Conservation (phyloP, 2,888 invertebrate genomes). For the Polylopha cassiicola region DNA sequence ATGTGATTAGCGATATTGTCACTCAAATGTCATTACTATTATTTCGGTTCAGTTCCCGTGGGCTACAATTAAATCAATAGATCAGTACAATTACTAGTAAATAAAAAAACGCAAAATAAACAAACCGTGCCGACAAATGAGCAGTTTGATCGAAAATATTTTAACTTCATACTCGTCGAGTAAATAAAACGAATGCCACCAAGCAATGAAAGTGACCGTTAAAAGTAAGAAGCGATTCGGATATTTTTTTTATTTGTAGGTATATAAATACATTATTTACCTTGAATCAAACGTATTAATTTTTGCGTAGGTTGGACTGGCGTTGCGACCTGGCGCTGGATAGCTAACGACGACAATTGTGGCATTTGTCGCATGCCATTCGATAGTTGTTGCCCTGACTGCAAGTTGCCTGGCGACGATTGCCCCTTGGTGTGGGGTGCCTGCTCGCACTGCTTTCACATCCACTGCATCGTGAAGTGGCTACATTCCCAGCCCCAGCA, state of each 20-base stretch:
- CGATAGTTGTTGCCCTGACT: constrained; percentile 98
- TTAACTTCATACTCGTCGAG: too few species aligned
- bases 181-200: too few species aligned
- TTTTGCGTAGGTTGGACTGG: constrained; percentile 88
- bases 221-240: constrained; percentile 68
- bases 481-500: constrained; percentile 94
- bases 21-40: too few species aligned
- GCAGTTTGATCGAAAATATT: too few species aligned
- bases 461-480: constrained; percentile 99
- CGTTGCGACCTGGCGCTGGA: constrained; percentile 99
- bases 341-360: constrained; percentile 99
- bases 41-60: too few species aligned
- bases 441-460: constrained; percentile 99
- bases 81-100: too few species aligned
- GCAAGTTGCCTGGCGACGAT: constrained; percentile 97
- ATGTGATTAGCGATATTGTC: too few species aligned
- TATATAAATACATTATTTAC: constrained; percentile 8
- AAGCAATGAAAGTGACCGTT: constrained; percentile 81
- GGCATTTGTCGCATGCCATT: constrained; percentile 99
- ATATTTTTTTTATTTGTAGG: constrained; percentile 7
- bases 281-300: constrained; percentile 5
- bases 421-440: constrained; percentile 99
- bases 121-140: too few species aligned
- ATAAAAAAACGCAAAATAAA: too few species aligned
- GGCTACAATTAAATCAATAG: too few species aligned